A percentile compares a stretch with the other conserved stretches of the same genome.
phyloP scores from a whole-genome alignment of 2,888 invertebrate species.

The Graphium colonna region DNA sequence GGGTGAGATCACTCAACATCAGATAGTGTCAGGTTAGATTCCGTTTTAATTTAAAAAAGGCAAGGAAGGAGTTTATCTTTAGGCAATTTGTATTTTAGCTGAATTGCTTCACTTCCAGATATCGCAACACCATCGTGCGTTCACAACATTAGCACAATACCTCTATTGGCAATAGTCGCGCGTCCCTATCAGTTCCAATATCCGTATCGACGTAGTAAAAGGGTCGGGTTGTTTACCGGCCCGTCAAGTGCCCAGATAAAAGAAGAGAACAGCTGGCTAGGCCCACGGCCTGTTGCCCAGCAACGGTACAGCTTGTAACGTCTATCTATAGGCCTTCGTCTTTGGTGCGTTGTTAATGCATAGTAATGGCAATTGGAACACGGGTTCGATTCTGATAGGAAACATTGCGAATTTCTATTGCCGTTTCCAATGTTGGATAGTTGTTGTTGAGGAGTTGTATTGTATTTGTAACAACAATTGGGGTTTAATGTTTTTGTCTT shows the following conservation, averaged over 20 bases:
- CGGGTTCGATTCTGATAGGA: neutral
- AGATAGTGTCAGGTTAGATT: too few relatives aligned
- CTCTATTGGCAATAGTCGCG: conserved; percentile 4
- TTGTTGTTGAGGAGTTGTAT: neutral
- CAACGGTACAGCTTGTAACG: conserved; percentile 17
- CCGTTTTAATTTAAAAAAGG: too few relatives aligned
- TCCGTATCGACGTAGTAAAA: conserved; percentile 8
- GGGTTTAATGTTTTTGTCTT: neutral
- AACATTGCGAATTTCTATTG: neutral
- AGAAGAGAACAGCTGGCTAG: conserved; percentile 17
- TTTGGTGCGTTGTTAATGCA: neutral
- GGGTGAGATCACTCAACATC: too few relatives aligned
- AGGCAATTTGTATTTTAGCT: neutral
- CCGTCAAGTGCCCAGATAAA: conserved; percentile 21
- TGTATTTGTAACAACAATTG: neutral
- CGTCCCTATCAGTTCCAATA: neutral
- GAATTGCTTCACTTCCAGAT: neutral
- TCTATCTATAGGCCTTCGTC: conserved; percentile 3
- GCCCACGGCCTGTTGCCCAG: conserved; percentile 1
- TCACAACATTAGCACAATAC: neutral
- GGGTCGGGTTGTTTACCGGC: conserved; percentile 13
- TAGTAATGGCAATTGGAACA: neutral
- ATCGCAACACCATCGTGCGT: neutral
- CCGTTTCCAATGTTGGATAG: neutral
- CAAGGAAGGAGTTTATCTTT: neutral